Evolutionary conservation across 2,888 invertebrate genomes (phyloP).

Genomic region (Agonopterix arenella): DNA sequence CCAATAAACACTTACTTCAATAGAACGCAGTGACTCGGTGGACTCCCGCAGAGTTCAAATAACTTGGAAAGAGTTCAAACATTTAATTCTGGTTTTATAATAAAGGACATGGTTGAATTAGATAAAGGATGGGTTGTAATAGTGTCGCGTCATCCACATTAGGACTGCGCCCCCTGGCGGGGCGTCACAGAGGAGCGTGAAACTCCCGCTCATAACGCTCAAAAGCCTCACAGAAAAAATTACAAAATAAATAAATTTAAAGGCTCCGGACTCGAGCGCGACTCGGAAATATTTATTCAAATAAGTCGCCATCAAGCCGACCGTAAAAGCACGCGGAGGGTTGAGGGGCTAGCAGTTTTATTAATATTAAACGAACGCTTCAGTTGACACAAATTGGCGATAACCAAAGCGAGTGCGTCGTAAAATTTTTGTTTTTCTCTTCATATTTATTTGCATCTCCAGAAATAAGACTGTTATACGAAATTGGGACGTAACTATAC

Average conservation of each 20-base stretch:
- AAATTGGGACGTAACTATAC: slow-evolving; percentile 14
- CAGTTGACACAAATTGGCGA: slow-evolving; percentile 74
- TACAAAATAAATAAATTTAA: slow-evolving; percentile 57
- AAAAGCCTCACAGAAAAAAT: slow-evolving; percentile 35
- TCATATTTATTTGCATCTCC: slow-evolving; percentile 42
- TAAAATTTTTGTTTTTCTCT: slow-evolving; percentile 50
- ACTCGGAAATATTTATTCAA: slow-evolving; percentile 72
- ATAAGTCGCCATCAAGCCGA: slow-evolving; percentile 71
- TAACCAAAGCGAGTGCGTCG: slow-evolving; percentile 60
- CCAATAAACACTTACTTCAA: slow-evolving; percentile 59
- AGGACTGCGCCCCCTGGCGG: slow-evolving; percentile 56
- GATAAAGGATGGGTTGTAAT: slow-evolving; percentile 71
- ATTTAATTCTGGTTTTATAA: slow-evolving; percentile 68
- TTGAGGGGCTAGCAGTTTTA: slow-evolving; percentile 68
- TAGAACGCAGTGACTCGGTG: slow-evolving; percentile 47
- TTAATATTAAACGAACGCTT: slow-evolving; percentile 75
- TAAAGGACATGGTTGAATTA: slow-evolving; percentile 69
- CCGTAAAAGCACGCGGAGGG: slow-evolving; percentile 70
- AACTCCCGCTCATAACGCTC: slow-evolving; percentile 28
- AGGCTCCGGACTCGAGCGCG: slow-evolving; percentile 41
- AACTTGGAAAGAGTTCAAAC: slow-evolving; percentile 60
- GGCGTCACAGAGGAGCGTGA: slow-evolving; percentile 41
- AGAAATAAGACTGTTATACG: slow-evolving; percentile 33
- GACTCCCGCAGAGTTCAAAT: slow-evolving; percentile 65
- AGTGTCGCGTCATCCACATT: slow-evolving; percentile 69